Base-by-base conservation (phyloP, 2,113 vertebrate genomes). In the Phocoena phocoena region DNA sequence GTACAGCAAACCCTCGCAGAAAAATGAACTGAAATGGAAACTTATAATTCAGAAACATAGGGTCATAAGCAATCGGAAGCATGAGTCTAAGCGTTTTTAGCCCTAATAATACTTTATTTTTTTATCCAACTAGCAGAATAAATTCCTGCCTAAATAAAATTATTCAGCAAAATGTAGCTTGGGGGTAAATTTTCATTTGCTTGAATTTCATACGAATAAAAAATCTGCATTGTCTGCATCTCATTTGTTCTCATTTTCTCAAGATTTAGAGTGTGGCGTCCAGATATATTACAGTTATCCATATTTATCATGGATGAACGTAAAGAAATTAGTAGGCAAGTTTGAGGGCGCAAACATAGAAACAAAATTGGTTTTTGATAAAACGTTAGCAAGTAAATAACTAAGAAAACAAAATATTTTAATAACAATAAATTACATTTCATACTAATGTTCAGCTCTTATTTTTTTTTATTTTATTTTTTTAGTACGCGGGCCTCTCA, bases 201-300 rank as follows among this genome's bases (percentile, higher is more conserved):
- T 96, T 96, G 73, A 62, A 95, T 87, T 98, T 95, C 62, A 73
- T 14, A 96, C 33, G 80, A 71, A 93, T 74, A 85, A 82, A 96
- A 95, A 80, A 36, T 88, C 79, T 94, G 70, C 88, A 96, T 85
- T 93, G 81, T 95, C 83, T 96, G 83, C 89, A 81, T 81, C 87
- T 96, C 93, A 96, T 92, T 96, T 97, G 94, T 96, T 80, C 91
- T 96, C 74, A 82, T 96, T 95, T 96, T 96, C 93, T 87, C 44
- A 96, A 97, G 89, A 77, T 95, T 84, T 92, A 88, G 73, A 92
- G 18, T 77, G 44, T 96, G 83, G 96, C 96, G 93, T 85, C 65
- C 73, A 87, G 83, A 92, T 93, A 20, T 55, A 97, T 93, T 96
- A 76, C 50, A 90, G 93, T 88, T 74, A 93, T 92, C 84, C 65